Percentiles rank a stretch among this genome's conserved stretches.
These are phyloP conservation scores for Chaetophractus vellerosus DNA, from an alignment of 2,797 vertebrate species.

Conservation along the genomic window DNA sequence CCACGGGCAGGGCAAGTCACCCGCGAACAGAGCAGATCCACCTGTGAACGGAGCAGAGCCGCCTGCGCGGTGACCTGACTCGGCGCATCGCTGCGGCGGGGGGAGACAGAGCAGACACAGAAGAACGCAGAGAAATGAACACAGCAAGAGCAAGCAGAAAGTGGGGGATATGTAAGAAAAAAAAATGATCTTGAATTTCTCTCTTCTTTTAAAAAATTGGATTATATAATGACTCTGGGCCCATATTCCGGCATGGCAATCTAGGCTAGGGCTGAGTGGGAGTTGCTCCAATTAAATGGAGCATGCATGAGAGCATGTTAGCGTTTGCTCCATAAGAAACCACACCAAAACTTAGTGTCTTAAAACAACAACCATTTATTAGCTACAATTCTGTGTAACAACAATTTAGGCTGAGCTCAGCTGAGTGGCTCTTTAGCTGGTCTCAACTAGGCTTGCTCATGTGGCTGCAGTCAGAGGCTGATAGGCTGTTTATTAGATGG, in stretches of 20 bases:
- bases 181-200: conserved; percentile 5
- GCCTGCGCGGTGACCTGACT: too few relatives aligned
- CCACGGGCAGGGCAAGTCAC: too few relatives aligned
- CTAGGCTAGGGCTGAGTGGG: background rate
- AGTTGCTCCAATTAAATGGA: too few relatives aligned
- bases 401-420: background rate
- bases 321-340: background rate
- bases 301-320: background rate
- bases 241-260: background rate
- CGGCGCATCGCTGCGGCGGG: too few relatives aligned
- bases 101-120: too few relatives aligned
- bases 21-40: too few relatives aligned
- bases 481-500: too few relatives aligned
- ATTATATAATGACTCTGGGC: background rate
- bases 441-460: background rate
- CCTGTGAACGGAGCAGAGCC: too few relatives aligned
- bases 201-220: background rate
- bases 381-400: background rate
- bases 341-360: background rate
- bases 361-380: background rate
- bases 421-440: background rate
- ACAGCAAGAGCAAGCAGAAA: too few relatives aligned
- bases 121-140: too few relatives aligned
- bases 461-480: background rate
- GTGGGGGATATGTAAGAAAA: too few relatives aligned